Conservation (phyloP, 2,113 vertebrate species). For the Narcine bancroftii region DNA sequence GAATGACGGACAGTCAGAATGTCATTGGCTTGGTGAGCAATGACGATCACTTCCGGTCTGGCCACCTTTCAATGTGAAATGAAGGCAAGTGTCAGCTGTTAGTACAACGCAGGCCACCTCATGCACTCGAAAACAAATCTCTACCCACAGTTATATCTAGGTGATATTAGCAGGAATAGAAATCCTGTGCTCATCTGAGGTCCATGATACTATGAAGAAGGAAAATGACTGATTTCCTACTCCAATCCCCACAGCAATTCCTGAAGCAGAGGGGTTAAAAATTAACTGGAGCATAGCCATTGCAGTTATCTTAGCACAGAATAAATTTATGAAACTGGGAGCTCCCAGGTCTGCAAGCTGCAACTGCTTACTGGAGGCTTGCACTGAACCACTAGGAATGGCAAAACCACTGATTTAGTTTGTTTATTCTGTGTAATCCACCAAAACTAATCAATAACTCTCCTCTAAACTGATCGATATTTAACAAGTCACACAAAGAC, state of each 20-base stretch:
- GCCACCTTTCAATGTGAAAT: too few relatives aligned
- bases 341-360: background rate
- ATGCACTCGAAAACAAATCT: too few relatives aligned
- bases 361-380: background rate
- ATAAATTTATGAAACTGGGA: background rate
- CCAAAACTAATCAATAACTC: constrained; percentile 20
- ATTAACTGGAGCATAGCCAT: too few relatives aligned
- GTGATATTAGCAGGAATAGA: background rate
- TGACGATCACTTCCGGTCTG: too few relatives aligned
- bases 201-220: too few relatives aligned
- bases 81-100: too few relatives aligned
- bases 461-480: constrained; percentile 1
- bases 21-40: too few relatives aligned
- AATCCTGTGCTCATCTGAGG: background rate
- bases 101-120: too few relatives aligned
- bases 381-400: background rate
- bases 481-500: constrained; percentile 28
- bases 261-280: background rate
- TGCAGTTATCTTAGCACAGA: background rate
- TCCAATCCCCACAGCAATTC: background rate
- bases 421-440: constrained; percentile 6
- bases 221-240: background rate
- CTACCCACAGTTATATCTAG: background rate
- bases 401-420: background rate
- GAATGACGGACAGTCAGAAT: too few relatives aligned